Evolutionary conservation across 2,113 vertebrate species (phyloP), one percentile per base, ranked within the genome.

Genomic region (Poecile atricapillus): DNA sequence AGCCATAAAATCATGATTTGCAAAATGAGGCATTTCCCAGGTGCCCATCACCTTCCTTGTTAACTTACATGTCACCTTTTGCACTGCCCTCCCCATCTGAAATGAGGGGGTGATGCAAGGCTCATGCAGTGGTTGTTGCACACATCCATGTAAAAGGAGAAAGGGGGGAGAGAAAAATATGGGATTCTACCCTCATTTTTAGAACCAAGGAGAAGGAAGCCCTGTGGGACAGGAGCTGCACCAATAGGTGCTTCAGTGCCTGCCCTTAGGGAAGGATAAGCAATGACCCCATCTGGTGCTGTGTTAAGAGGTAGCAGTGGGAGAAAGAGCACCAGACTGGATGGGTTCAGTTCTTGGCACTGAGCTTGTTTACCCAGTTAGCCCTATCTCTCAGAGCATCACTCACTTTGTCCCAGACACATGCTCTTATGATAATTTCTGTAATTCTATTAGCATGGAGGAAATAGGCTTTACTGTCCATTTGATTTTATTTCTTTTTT

Each of bases 351-450:
- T 83, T 87, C 77, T 79, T 84, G 87, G 74, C 70, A 70, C 46
- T 62, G 67, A 94, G 47, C 65, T 95, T 92, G 81, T 94, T 96
- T 92, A 82, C 92, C 59, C 62, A 67, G 67, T 95, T 94, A 93
- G 65, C 63, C 31, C 13, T 89, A 0, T 87, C 68, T 93, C 87
- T 92, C 59, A 27, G 77, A 83, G n/a, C 92, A 96, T 96, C 83
- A 82, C 47, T 89, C 81, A 87, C 64, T 94, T 73, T 7, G 31
- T 90, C 91, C 89, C 67, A 96, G 96, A 74, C 83, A 90, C 73
- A 94, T 31, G 58, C 58, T 95, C 81, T 94, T 84, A 94, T 24
- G 50, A 86, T 97, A 96, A 97, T 97, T 95, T 96, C 83, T 91
- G 58, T 96, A 96, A 97, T 96, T 94, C 70, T 83, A 41, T 97